phyloP scores from a whole-genome alignment of 1,140 invertebrate species.

The Bilobella aurantiaca region DNA sequence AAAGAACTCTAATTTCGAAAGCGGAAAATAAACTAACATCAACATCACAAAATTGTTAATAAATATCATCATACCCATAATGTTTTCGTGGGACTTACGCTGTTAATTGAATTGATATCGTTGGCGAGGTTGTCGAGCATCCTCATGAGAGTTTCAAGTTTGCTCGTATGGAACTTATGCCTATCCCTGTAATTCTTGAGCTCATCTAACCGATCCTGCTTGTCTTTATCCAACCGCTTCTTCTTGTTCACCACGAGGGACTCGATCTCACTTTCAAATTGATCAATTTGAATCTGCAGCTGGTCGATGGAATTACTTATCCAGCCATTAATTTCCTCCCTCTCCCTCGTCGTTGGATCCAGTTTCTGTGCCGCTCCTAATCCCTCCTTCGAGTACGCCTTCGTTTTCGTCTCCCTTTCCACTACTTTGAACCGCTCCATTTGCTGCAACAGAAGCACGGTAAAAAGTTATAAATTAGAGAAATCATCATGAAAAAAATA shows the following conservation, averaged over 20 bases:
- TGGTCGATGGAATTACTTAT: conserved; percentile 73
- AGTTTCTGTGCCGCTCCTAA: conserved; percentile 94
- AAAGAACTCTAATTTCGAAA: too few relatives aligned
- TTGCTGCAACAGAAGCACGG: conserved; percentile 80
- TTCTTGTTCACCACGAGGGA: conserved; percentile 86
- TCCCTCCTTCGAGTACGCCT: conserved; percentile 99
- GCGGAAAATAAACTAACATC: too few relatives aligned
- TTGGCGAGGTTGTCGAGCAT: conserved; percentile 96
- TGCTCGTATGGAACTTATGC: conserved; percentile 93
- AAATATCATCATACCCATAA: too few relatives aligned
- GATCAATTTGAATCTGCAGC: conserved; percentile 68
- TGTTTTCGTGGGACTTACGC: too few relatives aligned
- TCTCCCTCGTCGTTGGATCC: conserved; percentile 94
- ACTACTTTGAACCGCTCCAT: conserved; percentile 99
- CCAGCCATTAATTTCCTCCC: conserved; percentile 91
- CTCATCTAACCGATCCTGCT: conserved; percentile 88
- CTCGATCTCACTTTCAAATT: conserved; percentile 96
- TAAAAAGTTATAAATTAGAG: too few relatives aligned
- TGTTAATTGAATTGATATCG: too few relatives aligned
- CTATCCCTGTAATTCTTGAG: conserved; percentile 80
- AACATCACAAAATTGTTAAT: too few relatives aligned
- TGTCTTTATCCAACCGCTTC: conserved; percentile 94
- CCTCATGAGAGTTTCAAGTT: conserved; percentile 89
- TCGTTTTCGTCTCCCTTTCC: conserved; percentile 98
- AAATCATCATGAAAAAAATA: too few relatives aligned